phyloP scores from a whole-genome alignment of 2,113 vertebrate genomes.

The Trochalopteron elliotii region DNA sequence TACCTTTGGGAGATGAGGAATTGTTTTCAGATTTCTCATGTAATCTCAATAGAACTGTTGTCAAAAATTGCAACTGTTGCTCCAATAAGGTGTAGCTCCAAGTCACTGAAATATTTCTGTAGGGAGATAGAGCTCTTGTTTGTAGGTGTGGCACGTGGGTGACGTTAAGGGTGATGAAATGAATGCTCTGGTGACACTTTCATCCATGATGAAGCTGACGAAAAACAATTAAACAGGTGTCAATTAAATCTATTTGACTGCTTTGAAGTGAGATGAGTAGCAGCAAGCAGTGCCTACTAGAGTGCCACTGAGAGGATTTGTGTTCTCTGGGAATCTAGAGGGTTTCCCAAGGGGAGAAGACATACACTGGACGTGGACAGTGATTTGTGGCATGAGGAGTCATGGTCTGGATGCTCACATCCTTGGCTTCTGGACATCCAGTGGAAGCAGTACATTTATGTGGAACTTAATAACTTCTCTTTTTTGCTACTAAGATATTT shows the following conservation, averaged over 20 bases:
- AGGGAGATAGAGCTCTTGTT: neutral
- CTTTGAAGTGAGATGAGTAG: neutral
- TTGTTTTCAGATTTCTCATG: neutral
- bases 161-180: neutral
- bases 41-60: neutral
- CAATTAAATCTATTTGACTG: neutral
- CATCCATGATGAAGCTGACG: neutral
- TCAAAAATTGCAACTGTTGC: neutral
- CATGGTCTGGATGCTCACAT: neutral
- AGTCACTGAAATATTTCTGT: neutral
- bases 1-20: neutral
- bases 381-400: neutral
- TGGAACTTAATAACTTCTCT: neutral
- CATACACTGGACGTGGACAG: neutral
- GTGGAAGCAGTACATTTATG: neutral
- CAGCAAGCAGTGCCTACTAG: neutral
- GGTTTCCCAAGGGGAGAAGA: neutral
- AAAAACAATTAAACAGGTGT: neutral
- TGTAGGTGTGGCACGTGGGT: rapidly evolving
- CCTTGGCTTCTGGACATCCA: neutral
- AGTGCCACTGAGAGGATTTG: neutral
- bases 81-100: neutral
- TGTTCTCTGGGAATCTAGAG: neutral
- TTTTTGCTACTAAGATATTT: neutral
- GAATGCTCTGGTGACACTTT: neutral